Percentiles rank a stretch among this genome's conserved stretches.
phyloP scores from a whole-genome alignment of 2,888 invertebrate genomes.

The Ischnus inquisitorius region DNA sequence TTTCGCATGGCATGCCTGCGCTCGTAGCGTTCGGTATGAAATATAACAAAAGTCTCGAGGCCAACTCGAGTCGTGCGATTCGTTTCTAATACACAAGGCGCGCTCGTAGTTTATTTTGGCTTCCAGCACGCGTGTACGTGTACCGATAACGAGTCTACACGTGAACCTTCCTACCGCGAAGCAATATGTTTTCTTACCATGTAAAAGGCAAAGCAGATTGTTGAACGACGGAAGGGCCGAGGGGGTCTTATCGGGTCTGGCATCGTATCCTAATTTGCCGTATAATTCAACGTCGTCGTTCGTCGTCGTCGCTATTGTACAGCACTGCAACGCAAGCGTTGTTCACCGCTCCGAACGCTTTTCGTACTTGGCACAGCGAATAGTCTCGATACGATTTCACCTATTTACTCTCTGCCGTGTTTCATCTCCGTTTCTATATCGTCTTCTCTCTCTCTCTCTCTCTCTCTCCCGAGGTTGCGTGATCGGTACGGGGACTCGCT shows the following conservation, averaged over 20 bases:
- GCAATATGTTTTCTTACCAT: slow-evolving; percentile 54
- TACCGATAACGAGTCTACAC: slow-evolving; percentile 42
- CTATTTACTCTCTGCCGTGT: slow-evolving; percentile 34
- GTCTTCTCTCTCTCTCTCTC: slow-evolving; percentile 21
- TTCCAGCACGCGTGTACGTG: slow-evolving; percentile 38
- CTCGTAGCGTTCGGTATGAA: slow-evolving; percentile 40
- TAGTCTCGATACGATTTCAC: slow-evolving; percentile 56
- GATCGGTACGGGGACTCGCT: slow-evolving; percentile 52
- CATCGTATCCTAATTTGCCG: slow-evolving; percentile 69
- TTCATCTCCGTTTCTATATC: slow-evolving; percentile 21
- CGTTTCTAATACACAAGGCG: slow-evolving; percentile 33
- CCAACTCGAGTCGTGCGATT: slow-evolving; percentile 51
- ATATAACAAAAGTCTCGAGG: slow-evolving; percentile 67
- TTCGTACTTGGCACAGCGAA: slow-evolving; percentile 67
- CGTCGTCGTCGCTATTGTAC: slow-evolving; percentile 39
- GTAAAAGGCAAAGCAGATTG: slow-evolving; percentile 61
- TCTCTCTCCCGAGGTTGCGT: slow-evolving; percentile 38
- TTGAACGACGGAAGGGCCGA: slow-evolving; percentile 65
- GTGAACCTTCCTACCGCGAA: slow-evolving; percentile 36
- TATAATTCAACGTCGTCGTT: slow-evolving; percentile 63
- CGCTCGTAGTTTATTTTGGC: slow-evolving; percentile 47
- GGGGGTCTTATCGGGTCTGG: slow-evolving; percentile 67
- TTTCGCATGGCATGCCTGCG: slow-evolving; percentile 61
- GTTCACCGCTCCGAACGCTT: slow-evolving; percentile 54
- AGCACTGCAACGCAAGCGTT: slow-evolving; percentile 8